Evolutionary conservation across 1,140 invertebrate genomes (phyloP).

Genomic region (Leptinotarsa undecemlineata): DNA sequence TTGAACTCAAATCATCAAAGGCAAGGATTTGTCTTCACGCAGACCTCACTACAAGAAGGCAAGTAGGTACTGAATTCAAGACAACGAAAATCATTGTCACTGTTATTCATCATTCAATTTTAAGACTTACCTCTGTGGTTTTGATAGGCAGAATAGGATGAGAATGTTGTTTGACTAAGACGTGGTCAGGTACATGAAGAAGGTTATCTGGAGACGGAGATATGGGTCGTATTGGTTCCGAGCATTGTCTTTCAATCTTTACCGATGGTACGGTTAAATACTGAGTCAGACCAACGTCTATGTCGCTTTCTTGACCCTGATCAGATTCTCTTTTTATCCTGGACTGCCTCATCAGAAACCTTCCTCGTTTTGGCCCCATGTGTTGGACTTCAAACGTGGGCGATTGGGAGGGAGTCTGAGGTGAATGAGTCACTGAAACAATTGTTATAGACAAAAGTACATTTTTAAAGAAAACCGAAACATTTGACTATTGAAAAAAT

Average conservation of each 20-base stretch:
- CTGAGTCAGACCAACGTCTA: slow-evolving; percentile 55
- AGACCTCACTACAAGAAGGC: too few relatives aligned
- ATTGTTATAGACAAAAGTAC: too few relatives aligned
- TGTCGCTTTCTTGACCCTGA: slow-evolving; percentile 58
- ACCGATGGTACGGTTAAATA: slow-evolving; percentile 55
- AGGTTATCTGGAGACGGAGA: slow-evolving; percentile 60
- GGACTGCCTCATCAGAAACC: slow-evolving; percentile 67
- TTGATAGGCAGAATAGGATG: slow-evolving; percentile 66
- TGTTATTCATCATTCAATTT: background rate
- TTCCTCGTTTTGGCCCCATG: slow-evolving; percentile 63
- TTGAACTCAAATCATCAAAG: too few relatives aligned
- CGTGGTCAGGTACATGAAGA: slow-evolving; percentile 62
- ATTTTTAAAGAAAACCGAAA: too few relatives aligned
- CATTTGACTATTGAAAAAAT: too few relatives aligned
- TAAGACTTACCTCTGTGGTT: slow-evolving; percentile 46
- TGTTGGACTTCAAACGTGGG: slow-evolving; percentile 36
- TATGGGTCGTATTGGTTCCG: slow-evolving; percentile 60
- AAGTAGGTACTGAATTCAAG: too few relatives aligned
- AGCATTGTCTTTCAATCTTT: slow-evolving; percentile 63
- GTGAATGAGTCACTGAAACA: slow-evolving; percentile 8
- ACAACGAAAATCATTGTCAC: too few relatives aligned
- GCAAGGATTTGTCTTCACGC: too few relatives aligned
- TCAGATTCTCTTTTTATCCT: slow-evolving; percentile 68
- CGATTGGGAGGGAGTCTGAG: slow-evolving; percentile 30
- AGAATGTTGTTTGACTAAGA: slow-evolving; percentile 68